Conservation (phyloP, 2,888 invertebrate genomes). For the Pseudeuparius sepicola region DNA sequence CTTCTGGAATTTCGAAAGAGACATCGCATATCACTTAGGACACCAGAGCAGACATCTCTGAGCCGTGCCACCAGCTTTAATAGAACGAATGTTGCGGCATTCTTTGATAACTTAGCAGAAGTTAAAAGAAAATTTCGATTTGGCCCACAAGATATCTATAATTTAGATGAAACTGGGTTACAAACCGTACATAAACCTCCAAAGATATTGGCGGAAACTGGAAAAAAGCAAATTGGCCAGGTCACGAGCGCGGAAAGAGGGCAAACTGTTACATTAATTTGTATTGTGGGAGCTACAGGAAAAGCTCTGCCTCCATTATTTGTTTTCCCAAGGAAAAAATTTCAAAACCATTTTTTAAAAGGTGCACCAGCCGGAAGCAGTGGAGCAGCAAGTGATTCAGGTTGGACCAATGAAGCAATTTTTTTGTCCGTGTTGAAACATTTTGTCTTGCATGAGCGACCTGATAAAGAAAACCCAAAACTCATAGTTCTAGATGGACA, state of each 20-base stretch:
- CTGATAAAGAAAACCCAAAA: constrained; percentile 17
- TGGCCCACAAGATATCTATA: constrained; percentile 22
- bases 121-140: constrained; percentile 6
- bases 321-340: constrained; percentile 6
- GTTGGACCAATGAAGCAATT: constrained; percentile 25
- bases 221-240: constrained; percentile 6
- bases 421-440: constrained; percentile 16
- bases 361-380: constrained; percentile 20
- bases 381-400: constrained; percentile 22
- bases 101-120: constrained; percentile 17
- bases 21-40: constrained; percentile 20
- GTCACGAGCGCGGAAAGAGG: constrained; percentile 7
- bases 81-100: constrained; percentile 19
- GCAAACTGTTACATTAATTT: constrained; percentile 1
- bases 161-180: too few species aligned
- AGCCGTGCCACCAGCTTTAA: constrained; percentile 9
- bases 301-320: constrained; percentile 8
- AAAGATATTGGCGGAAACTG: constrained; percentile 5
- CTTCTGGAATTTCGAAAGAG: constrained; percentile 14
- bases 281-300: constrained; percentile 1
- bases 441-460: constrained; percentile 22
- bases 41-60: constrained; percentile 7
- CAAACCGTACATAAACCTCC: constrained; percentile 9
- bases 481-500: too few species aligned
- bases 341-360: too few species aligned